Conservation (phyloP, 2,113 vertebrate species). For the Nesospiza acunhae region DNA sequence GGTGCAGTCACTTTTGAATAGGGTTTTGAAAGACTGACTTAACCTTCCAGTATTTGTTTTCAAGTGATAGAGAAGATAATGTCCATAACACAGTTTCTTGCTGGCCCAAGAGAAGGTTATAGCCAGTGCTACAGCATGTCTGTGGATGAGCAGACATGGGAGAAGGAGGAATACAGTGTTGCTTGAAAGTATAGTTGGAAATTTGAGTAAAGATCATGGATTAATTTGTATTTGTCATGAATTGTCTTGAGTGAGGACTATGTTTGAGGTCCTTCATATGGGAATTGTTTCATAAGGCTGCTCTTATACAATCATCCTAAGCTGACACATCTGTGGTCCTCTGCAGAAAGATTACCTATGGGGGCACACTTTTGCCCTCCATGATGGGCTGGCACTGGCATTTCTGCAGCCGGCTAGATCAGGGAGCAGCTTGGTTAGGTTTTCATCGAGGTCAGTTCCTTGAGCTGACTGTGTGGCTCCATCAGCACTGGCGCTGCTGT, state of each 20-base stretch:
- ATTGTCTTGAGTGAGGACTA: neutral
- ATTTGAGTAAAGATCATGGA: neutral
- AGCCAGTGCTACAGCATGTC: neutral
- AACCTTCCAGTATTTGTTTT: neutral
- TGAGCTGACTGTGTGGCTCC: neutral
- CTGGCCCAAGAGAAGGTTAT: neutral
- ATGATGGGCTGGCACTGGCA: neutral
- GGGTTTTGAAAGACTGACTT: neutral
- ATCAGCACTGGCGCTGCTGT: neutral
- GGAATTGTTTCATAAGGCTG: neutral
- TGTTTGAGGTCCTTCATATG: neutral
- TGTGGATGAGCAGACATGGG: accelerated
- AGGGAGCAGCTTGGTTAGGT: neutral
- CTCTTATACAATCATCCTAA: neutral
- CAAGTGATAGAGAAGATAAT: neutral
- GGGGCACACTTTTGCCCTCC: accelerated
- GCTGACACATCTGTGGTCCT: neutral
- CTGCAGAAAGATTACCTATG: neutral
- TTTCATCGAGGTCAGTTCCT: neutral
- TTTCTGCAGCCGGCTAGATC: neutral
- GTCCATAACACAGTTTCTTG: neutral
- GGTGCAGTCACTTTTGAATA: neutral
- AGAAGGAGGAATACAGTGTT: neutral
- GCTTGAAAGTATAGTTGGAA: neutral
- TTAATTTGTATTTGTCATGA: neutral